phyloP scores from a whole-genome alignment of 2,888 invertebrate genomes.

The Druceiella hillmani region DNA sequence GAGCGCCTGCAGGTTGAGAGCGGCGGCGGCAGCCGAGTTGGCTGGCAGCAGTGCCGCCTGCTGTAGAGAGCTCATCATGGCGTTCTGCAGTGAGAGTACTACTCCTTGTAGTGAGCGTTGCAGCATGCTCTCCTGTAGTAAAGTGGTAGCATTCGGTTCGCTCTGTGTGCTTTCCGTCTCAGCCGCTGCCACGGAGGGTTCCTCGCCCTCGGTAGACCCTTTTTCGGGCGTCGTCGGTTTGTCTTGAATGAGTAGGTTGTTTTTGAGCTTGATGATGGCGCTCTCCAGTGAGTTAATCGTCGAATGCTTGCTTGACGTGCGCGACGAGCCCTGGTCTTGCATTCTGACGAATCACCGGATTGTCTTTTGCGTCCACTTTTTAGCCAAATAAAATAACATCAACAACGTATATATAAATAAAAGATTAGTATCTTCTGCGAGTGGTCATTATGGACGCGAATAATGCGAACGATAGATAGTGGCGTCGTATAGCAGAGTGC shows the following conservation, averaged over 20 bases:
- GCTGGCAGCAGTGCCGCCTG: slow-evolving; percentile 78
- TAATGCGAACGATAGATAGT: slow-evolving; percentile 37
- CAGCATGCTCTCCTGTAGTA: slow-evolving; percentile 58
- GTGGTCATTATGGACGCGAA: slow-evolving; percentile 23
- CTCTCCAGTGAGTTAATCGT: slow-evolving; percentile 49
- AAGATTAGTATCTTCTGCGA: slow-evolving; percentile 24
- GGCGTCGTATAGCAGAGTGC: slow-evolving; percentile 31
- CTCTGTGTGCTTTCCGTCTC: slow-evolving; percentile 34
- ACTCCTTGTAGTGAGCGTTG: slow-evolving; percentile 76
- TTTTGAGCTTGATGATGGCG: slow-evolving; percentile 50
- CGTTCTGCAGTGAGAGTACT: slow-evolving; percentile 75
- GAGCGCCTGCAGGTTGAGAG: slow-evolving; percentile 77
- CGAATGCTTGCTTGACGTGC: slow-evolving; percentile 42
- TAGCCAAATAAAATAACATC: too few relatives aligned
- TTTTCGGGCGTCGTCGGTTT: slow-evolving; percentile 36
- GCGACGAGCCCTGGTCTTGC: slow-evolving; percentile 49
- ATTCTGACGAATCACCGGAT: too few relatives aligned
- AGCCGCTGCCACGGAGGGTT: slow-evolving; percentile 37
- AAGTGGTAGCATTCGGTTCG: slow-evolving; percentile 52
- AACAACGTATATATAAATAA: too few relatives aligned
- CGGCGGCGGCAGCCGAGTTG: slow-evolving; percentile 79
- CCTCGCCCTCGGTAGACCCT: slow-evolving; percentile 37
- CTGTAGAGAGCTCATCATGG: slow-evolving; percentile 78
- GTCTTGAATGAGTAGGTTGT: slow-evolving; percentile 50
- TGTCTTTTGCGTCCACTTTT: too few relatives aligned